These are phyloP conservation scores for Ethmia dodecea DNA, from an alignment of 2,888 invertebrate species.

Conservation along the genomic window DNA sequence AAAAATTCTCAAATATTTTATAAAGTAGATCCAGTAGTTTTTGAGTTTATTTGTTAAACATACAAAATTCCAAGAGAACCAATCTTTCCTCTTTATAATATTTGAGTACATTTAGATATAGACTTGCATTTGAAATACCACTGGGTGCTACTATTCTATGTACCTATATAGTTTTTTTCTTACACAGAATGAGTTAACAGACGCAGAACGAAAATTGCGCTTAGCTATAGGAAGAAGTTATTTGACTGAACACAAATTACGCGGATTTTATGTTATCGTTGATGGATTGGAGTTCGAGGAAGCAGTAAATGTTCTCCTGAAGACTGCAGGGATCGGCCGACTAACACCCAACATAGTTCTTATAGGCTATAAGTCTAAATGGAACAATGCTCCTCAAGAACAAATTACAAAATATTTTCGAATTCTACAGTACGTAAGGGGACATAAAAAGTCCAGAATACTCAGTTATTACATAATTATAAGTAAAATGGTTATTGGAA, in stretches of 20 bases:
- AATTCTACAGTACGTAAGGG: slow-evolving; percentile 80
- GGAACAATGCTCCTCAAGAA: slow-evolving; percentile 82
- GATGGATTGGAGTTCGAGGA: slow-evolving; percentile 82
- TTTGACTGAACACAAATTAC: slow-evolving; percentile 84
- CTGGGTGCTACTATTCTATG: too few species aligned
- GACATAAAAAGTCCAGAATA: too few species aligned
- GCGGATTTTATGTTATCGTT: slow-evolving; percentile 87
- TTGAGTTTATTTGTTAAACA: too few species aligned
- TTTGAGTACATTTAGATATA: too few species aligned
- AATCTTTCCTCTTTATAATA: too few species aligned
- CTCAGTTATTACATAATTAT: too few species aligned
- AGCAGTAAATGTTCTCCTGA: slow-evolving; percentile 86
- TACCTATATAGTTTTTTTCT: too few species aligned
- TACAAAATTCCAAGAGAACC: too few species aligned
- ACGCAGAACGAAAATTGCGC: slow-evolving; percentile 65
- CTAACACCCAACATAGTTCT: slow-evolving; percentile 91
- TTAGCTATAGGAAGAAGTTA: slow-evolving; percentile 82
- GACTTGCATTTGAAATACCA: too few species aligned
- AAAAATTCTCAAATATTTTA: too few species aligned
- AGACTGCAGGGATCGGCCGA: slow-evolving; percentile 90
- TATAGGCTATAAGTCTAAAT: slow-evolving; percentile 93
- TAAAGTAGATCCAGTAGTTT: too few species aligned
- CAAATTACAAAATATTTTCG: slow-evolving; percentile 89
- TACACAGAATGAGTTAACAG: slow-evolving; percentile 57
- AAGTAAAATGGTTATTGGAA: too few species aligned